Percentiles rank a stretch among this genome's conserved stretches.
Evolutionary conservation across 2,888 invertebrate species (phyloP).

Genomic region (Agapetus fuscipes): DNA sequence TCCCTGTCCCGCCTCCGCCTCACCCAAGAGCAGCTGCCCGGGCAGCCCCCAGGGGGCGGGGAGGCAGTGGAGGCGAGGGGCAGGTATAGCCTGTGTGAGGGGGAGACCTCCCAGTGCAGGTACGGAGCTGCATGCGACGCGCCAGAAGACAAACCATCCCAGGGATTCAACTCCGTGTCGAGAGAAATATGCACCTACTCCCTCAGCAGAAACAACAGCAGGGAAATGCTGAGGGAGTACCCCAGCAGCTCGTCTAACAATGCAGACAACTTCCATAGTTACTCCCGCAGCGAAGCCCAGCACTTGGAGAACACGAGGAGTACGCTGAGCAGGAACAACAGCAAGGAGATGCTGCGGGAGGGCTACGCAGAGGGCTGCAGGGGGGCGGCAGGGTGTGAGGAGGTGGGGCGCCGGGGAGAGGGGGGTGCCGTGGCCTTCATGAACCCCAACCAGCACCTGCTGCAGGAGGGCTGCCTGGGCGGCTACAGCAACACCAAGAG

Average conservation of each 20-base stretch:
- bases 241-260: too few species aligned
- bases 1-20: slow-evolving; percentile 60
- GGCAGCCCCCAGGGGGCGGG: slow-evolving; percentile 26
- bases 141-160: not conserved
- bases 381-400: not conserved
- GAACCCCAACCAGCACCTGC: slow-evolving; percentile 20
- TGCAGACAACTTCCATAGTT: not conserved
- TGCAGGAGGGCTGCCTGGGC: slow-evolving; percentile 19
- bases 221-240: too few species aligned
- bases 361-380: not conserved
- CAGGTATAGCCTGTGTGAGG: slow-evolving; percentile 26
- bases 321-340: not conserved
- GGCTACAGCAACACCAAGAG: slow-evolving; percentile 1
- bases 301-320: too few species aligned
- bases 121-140: not conserved
- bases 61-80: not conserved
- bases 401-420: not conserved
- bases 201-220: not conserved
- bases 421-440: slow-evolving; percentile 13
- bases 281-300: too few species aligned
- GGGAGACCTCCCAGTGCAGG: not conserved
- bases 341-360: not conserved
- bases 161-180: not conserved
- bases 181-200: not conserved
- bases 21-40: slow-evolving; percentile 22